A percentile compares a stretch with the other conserved stretches of the same genome.
phyloP scores from a whole-genome alignment of 2,888 invertebrate species.

The Agrotis puta region DNA sequence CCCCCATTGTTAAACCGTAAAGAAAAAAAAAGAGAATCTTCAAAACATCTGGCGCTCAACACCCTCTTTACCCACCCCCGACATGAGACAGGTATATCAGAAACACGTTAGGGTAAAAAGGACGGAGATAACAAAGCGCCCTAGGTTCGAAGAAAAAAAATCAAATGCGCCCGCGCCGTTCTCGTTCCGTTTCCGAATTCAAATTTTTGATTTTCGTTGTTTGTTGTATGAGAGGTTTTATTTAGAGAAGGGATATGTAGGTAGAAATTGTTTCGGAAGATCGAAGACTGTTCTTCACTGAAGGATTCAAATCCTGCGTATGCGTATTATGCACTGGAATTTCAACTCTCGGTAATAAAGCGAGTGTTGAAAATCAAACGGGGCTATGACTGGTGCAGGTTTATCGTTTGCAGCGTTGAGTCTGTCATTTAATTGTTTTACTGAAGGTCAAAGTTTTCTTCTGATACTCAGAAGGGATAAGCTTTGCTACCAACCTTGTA shows the following conservation, averaged over 20 bases:
- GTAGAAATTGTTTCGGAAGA: not conserved
- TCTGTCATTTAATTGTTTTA: not conserved
- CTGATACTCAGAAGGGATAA: not conserved
- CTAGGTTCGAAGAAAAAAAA: slow-evolving; percentile 65
- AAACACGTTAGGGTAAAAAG: slow-evolving; percentile 27
- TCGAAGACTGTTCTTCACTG: not conserved
- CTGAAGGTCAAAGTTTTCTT: not conserved
- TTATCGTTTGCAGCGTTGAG: not conserved
- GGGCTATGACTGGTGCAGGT: not conserved
- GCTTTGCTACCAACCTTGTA: not conserved
- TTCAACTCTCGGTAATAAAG: not conserved
- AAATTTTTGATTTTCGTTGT: slow-evolving; percentile 49
- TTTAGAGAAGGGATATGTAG: slow-evolving; percentile 13
- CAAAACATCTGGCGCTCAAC: slow-evolving; percentile 72
- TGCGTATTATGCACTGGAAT: not conserved
- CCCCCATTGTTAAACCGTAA: slow-evolving; percentile 63
- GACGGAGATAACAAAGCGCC: slow-evolving; percentile 60
- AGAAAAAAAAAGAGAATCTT: slow-evolving; percentile 62
- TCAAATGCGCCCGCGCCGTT: slow-evolving; percentile 70
- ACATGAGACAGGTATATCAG: slow-evolving; percentile 48
- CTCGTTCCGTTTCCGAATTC: slow-evolving; percentile 72
- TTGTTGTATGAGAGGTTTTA: not conserved
- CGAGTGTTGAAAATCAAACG: not conserved
- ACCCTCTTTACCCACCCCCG: slow-evolving; percentile 68
- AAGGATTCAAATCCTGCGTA: not conserved